Base-by-base conservation (phyloP, 1,140 invertebrate species). In the Arion vulgaris region DNA sequence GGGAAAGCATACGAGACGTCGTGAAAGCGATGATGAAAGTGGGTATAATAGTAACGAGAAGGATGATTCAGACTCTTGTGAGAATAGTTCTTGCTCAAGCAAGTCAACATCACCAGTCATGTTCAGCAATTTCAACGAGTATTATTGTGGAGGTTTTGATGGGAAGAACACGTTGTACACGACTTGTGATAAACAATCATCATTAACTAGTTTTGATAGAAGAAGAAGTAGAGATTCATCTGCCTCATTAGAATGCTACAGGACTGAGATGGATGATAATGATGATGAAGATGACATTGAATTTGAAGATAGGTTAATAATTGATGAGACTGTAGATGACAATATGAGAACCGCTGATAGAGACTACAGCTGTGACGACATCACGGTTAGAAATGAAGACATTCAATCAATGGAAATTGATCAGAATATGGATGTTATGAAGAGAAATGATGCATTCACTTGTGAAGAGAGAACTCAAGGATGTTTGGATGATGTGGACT, bases 101-200 rank as follows among this genome's bases (percentile, higher is more conserved):
- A 45, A 19, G 9, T n/a, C n/a, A n/a, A n/a, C n/a, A n/a, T n/a
- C n/a, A n/a, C n/a, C n/a, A n/a, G n/a, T n/a, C n/a, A 2, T 39
- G 39, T 11, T n/a, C 13, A 45, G 45, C 23, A 23, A n/a, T 4
- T 75, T 53, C 45, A 75, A 45, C 53, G 73, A 75, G 13, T 75
- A 75, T 28, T 75, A 49, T 45, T 75, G 73, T 28, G 53, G 41
- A n/a, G 73, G 73, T 0, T 75, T 75, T 51, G 73, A 75, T 49
- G 73, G 73, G 11, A 51, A 75, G 15, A 45, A 26, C 23, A 72
- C 71, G 17, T 0, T 72, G 1, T 72, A 72, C 71, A 72, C 26
- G 1, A 28, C 73, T 28, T 41, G 53, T 49, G 45, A 32, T 1
- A 1, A 13, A 53, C 7, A 72, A 13, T 32, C 62, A 2, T 28